These are phyloP conservation scores for Mus caroli DNA, from an alignment of 2,797 vertebrate genomes.

Conservation along the genomic window DNA sequence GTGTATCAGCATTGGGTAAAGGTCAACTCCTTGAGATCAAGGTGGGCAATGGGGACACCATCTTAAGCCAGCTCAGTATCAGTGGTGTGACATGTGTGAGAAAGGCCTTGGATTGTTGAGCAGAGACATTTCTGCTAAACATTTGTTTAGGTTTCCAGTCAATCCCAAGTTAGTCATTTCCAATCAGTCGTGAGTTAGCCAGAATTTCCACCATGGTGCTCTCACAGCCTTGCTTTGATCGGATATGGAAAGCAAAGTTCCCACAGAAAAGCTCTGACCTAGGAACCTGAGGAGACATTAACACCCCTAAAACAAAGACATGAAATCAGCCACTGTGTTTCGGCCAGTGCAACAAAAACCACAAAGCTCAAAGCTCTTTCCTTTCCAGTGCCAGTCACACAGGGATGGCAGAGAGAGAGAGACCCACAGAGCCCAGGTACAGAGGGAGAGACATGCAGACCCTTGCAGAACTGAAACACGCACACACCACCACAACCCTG, in stretches of 20 bases:
- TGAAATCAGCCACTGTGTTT: not conserved
- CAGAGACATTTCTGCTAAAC: not conserved
- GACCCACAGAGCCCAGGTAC: not conserved
- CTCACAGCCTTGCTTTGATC: not conserved
- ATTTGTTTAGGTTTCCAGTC: not conserved
- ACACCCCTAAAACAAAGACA: not conserved
- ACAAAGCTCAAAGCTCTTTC: not conserved
- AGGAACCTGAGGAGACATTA: not conserved
- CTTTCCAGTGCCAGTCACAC: not conserved
- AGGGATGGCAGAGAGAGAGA: not conserved
- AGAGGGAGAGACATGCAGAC: not conserved
- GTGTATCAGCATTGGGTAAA: not conserved
- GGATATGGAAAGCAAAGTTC: not conserved
- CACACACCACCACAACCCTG: slow-evolving; percentile 48
- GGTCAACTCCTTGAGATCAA: not conserved
- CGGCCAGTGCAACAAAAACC: not conserved
- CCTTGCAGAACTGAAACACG: not conserved
- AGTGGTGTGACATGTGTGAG: not conserved
- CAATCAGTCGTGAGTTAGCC: not conserved
- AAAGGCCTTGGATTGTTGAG: not conserved
- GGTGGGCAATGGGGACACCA: not conserved
- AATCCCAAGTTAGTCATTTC: not conserved
- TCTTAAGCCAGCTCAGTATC: not conserved
- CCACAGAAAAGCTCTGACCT: slow-evolving; percentile 2
- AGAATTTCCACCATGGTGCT: not conserved